A percentile compares a stretch with the other conserved stretches of the same genome.
These are phyloP conservation scores for Mycetomoellerius zeteki DNA, from an alignment of 1,140 invertebrate genomes.

Conservation along the genomic window DNA sequence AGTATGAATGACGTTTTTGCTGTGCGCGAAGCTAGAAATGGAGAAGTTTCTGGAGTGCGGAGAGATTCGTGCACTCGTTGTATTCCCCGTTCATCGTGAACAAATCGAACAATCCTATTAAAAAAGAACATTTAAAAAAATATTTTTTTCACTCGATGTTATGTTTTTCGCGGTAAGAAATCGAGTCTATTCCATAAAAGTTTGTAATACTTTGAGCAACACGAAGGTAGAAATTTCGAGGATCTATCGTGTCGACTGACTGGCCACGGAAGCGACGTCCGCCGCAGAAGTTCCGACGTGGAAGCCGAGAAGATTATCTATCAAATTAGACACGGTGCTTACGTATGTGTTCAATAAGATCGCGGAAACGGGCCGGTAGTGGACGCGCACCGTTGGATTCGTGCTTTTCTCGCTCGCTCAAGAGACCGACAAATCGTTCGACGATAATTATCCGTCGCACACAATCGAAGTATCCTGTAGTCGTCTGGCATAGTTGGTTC, in stretches of 20 bases:
- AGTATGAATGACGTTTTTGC: constrained; percentile 51
- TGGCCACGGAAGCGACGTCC: constrained; percentile 38
- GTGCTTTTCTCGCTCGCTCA: constrained; percentile 77
- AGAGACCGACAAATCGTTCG: constrained; percentile 72
- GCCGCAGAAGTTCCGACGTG: constrained; percentile 39
- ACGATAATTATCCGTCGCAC: constrained; percentile 82
- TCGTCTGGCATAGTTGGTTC: constrained; percentile 43
- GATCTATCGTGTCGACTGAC: constrained; percentile 14
- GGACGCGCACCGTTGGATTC: constrained; percentile 79
- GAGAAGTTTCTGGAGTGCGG: too few species aligned
- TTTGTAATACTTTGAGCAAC: neutral
- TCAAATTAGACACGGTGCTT: constrained; percentile 55
- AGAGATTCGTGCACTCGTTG: constrained; percentile 29
- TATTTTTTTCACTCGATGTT: neutral
- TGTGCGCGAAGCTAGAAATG: constrained; percentile 26
- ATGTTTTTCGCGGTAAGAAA: neutral
- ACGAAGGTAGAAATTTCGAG: constrained; percentile 35
- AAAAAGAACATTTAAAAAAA: neutral
- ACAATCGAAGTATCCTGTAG: constrained; percentile 80
- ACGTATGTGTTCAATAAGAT: constrained; percentile 48
- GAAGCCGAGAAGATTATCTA: constrained; percentile 50
- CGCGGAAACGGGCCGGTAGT: constrained; percentile 58
- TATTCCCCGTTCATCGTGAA: neutral
- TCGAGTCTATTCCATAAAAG: neutral
- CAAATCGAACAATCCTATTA: constrained; percentile 25